Percentiles rank a stretch among this genome's conserved stretches.
Evolutionary conservation across 2,113 vertebrate species (phyloP).

Genomic region (Platysternon megacephalum): DNA sequence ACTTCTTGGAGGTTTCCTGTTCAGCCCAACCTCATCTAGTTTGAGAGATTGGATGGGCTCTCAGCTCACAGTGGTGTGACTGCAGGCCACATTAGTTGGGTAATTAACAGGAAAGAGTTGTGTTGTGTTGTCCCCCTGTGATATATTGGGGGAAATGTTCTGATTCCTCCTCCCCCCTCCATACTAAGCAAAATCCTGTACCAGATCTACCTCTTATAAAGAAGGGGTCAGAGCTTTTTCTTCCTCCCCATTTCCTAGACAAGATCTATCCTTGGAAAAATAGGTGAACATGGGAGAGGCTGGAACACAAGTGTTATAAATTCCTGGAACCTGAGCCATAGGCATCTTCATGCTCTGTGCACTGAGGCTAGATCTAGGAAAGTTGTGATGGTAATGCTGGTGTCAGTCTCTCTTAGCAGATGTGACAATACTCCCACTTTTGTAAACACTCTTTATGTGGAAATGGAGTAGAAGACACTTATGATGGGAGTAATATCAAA

Average conservation of each 20-base stretch:
- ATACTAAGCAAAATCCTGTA: background rate
- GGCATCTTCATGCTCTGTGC: background rate
- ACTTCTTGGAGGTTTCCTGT: background rate
- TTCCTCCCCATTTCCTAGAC: background rate
- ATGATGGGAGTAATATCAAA: background rate
- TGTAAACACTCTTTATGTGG: constrained; percentile 28
- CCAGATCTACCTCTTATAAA: background rate
- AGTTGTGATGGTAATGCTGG: constrained; percentile 36
- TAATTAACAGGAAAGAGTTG: background rate
- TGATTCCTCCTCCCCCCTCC: background rate
- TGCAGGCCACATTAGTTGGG: background rate
- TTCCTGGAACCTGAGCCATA: background rate
- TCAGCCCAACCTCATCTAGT: background rate
- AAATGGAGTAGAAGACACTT: constrained; percentile 42
- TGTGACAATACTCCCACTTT: background rate
- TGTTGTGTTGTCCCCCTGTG: background rate
- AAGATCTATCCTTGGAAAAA: background rate
- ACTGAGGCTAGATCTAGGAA: constrained; percentile 46
- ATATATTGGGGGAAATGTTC: background rate
- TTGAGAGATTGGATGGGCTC: background rate
- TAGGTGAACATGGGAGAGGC: background rate
- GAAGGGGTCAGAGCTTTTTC: background rate
- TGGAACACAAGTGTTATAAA: background rate
- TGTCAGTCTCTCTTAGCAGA: background rate
- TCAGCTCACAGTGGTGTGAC: background rate